Evolutionary conservation across 2,113 vertebrate genomes (phyloP).

Genomic region (Ptychochromis oligacanthus): DNA sequence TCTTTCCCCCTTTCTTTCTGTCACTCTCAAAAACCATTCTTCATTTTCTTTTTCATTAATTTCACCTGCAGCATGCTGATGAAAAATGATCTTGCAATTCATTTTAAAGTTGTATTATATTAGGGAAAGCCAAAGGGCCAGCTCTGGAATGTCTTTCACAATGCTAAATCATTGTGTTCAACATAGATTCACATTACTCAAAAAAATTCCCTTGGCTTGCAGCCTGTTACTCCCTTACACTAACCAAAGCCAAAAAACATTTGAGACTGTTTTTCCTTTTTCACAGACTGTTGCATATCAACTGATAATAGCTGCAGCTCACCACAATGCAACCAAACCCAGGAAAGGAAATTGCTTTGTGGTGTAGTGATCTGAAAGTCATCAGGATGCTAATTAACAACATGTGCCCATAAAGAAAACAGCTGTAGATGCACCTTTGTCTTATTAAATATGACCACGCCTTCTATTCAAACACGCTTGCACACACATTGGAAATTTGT

Average conservation of each 20-base stretch:
- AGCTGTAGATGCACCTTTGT: background rate
- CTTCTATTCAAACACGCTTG: constrained; percentile 5
- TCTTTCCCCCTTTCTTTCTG: too few relatives aligned
- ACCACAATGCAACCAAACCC: background rate
- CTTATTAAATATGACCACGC: background rate
- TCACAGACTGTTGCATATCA: background rate
- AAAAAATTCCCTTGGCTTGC: background rate
- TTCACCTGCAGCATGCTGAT: too few relatives aligned
- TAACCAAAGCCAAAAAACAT: background rate
- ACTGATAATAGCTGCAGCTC: constrained; percentile 1
- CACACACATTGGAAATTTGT: background rate
- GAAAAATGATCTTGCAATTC: accelerated
- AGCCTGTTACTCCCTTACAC: background rate
- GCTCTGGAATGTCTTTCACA: background rate
- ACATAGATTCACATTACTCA: background rate
- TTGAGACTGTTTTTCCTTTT: background rate
- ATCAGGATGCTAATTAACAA: background rate
- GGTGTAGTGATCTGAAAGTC: background rate
- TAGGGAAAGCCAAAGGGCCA: background rate
- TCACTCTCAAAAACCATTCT: too few relatives aligned
- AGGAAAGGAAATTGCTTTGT: background rate
- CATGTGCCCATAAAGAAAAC: background rate
- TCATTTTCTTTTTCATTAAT: too few relatives aligned
- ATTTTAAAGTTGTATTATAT: background rate
- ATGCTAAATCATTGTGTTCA: background rate